Base-by-base conservation (phyloP, 2,113 vertebrate genomes). In the Tachysurus fulvidraco region DNA sequence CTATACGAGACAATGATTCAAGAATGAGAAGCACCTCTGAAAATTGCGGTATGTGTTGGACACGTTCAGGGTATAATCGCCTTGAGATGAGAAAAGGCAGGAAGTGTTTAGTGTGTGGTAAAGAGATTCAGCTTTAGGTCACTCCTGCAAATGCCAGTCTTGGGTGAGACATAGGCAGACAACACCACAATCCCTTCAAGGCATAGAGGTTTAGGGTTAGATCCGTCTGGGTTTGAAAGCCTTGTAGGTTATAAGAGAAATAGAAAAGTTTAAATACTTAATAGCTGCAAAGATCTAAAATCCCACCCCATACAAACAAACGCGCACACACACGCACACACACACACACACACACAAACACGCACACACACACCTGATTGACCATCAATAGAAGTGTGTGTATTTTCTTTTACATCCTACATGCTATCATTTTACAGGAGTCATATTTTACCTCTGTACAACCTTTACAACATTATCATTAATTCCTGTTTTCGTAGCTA, bases 51-150 rank as follows among this genome's bases (percentile, higher is more conserved):
- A 28, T 60, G 30, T 60, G 30, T 60, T 62, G 54, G 57, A 55
- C 2, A 41, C 65, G 46, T 81, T 59, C 19, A 65, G 36, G 36
- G 1, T 52, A 44, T n/a, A 55, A 65, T 62, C 7, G 4, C 11
- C 19, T 21, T 7, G 55, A 30, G n/a, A 64, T 74, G n/a, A n/a
- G 59, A 83, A 76, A 52, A 50, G 5, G 6, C 67, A 60, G 46
- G 59, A 83, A 77, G 16, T 19, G 71, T 65, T 23, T 83, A 16
- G 4, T 87, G 86, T 83, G 86, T 83, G 86, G 86, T 76, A 25
- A 57, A 60, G 23, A 87, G 69, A 81, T 76, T 83, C 46, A 83
- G 21, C 21, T 76, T 60, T 77, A 64, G 16, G 80, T 83, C 80
- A 77, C 52, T 76, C 13, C 50, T 62, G 79, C 36, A 46, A 60